Evolutionary conservation across 2,797 vertebrate genomes (phyloP).

Genomic region (Neopelma chrysocephalum): DNA sequence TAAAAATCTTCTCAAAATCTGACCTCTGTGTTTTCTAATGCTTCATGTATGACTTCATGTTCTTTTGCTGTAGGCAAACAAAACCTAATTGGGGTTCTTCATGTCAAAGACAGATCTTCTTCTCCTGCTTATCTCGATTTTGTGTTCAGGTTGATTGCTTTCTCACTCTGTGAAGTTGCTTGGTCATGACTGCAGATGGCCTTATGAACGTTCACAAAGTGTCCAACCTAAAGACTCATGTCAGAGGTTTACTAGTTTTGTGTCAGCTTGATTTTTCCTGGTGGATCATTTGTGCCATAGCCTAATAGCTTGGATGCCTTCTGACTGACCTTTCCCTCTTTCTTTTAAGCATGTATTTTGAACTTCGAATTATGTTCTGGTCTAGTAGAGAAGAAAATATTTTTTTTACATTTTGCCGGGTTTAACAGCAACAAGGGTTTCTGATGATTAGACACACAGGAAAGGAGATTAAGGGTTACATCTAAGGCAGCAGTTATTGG

Average conservation of each 20-base stretch:
- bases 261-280: neutral
- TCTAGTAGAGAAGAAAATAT: neutral
- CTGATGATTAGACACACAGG: neutral
- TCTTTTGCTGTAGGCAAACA: neutral
- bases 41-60: neutral
- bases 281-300: neutral
- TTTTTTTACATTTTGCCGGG: neutral
- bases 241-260: neutral
- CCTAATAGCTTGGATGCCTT: neutral
- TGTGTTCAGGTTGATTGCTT: neutral
- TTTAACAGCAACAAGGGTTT: neutral
- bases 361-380: neutral
- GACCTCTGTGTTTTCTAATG: conserved; percentile 20
- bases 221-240: neutral
- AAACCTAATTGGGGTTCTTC: neutral
- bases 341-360: conserved; percentile 15
- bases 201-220: neutral
- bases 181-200: neutral
- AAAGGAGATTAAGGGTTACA: conserved; percentile 5
- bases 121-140: neutral
- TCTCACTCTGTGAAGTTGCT: neutral
- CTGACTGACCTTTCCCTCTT: neutral
- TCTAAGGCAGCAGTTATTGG: neutral
- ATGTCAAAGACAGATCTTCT: neutral
- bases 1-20: neutral